These are phyloP conservation scores for Prochilodus magdalenae DNA, from an alignment of 2,113 vertebrate species.

Conservation along the genomic window DNA sequence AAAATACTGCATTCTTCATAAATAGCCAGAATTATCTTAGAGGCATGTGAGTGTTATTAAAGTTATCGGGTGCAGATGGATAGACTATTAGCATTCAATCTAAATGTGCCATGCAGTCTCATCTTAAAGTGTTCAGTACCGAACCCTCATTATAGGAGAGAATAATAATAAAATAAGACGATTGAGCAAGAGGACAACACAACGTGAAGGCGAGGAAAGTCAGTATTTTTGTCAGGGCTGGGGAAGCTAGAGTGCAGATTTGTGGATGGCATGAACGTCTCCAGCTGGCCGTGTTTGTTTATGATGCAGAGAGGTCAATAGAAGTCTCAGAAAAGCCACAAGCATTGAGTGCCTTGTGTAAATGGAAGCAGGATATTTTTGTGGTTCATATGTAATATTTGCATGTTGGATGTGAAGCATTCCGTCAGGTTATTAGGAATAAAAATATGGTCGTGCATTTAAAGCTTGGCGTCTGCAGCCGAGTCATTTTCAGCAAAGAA, in stretches of 20 bases:
- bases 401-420: neutral
- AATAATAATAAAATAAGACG: too few relatives aligned
- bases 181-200: too few relatives aligned
- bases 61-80: too few relatives aligned
- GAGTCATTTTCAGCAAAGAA: neutral
- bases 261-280: neutral
- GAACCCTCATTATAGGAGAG: too few relatives aligned
- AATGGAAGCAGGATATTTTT: neutral
- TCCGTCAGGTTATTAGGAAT: neutral
- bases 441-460: neutral
- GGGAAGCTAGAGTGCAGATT: neutral
- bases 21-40: too few relatives aligned
- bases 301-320: neutral
- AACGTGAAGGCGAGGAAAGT: neutral
- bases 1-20: too few relatives aligned
- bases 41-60: too few relatives aligned
- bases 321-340: neutral
- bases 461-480: neutral
- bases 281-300: neutral
- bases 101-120: too few relatives aligned
- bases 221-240: neutral
- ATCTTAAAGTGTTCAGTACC: too few relatives aligned
- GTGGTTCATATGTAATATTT: neutral
- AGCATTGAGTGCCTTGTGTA: neutral
- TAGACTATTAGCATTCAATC: too few relatives aligned